These are phyloP conservation scores for Asarcornis scutulata DNA, from an alignment of 2,113 vertebrate genomes.

Conservation along the genomic window DNA sequence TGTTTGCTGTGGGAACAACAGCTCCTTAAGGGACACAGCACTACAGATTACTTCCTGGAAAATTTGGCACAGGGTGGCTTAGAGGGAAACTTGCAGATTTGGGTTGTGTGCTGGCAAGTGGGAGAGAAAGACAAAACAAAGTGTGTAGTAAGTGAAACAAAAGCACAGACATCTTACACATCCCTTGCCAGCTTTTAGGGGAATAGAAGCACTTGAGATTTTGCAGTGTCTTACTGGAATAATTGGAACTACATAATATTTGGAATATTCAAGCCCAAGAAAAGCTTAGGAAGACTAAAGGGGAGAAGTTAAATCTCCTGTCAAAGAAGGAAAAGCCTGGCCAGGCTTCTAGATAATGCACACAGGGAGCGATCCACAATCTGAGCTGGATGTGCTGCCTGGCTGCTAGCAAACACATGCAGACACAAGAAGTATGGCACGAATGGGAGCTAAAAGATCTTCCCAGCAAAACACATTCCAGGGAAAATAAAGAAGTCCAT, in stretches of 20 bases:
- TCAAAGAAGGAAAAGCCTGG: conserved; percentile 2
- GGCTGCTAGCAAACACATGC: accelerated
- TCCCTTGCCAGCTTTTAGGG: conserved; percentile 39
- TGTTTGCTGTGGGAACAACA: conserved; percentile 44
- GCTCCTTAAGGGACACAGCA: background rate
- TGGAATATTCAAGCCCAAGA: conserved; percentile 9
- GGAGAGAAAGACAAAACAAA: conserved; percentile 51
- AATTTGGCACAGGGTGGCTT: conserved; percentile 33
- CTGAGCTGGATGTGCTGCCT: background rate
- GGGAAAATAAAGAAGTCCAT: background rate
- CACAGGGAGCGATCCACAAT: background rate
- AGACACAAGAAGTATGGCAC: background rate
- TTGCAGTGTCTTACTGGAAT: conserved; percentile 8
- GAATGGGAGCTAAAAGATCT: background rate
- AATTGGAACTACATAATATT: conserved; percentile 45
- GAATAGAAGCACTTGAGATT: conserved; percentile 50
- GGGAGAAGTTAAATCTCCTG: background rate
- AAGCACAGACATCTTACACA: conserved; percentile 36
- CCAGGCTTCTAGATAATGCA: background rate
- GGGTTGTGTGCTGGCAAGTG: conserved; percentile 36
- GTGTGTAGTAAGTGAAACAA: conserved; percentile 36
- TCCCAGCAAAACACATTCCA: background rate
- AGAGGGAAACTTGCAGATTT: conserved; percentile 32
- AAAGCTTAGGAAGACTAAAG: conserved; percentile 47
- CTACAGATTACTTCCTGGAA: conserved; percentile 54